Percentiles rank a stretch among this genome's conserved stretches.
These are phyloP conservation scores for Hexactinellida sp. DNA, from an alignment of 37 sponge, comb jelly and placozoan genomes.

Conservation along the genomic window DNA sequence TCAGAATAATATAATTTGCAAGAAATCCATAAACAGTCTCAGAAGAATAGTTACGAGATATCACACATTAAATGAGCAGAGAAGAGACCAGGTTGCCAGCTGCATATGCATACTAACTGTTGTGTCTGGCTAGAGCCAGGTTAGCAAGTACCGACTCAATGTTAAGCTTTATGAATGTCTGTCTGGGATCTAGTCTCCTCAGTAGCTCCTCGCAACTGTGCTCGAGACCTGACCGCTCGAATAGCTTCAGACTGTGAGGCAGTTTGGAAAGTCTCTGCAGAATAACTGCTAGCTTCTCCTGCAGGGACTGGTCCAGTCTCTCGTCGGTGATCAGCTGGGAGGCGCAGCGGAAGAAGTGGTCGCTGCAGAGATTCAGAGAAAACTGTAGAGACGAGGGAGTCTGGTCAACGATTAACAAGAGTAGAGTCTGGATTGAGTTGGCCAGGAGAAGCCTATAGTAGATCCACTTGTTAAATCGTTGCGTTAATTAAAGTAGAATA, in stretches of 20 bases:
- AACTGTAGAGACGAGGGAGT: neutral
- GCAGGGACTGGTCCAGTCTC: neutral
- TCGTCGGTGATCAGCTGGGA: neutral
- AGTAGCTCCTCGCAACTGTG: neutral
- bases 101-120: neutral
- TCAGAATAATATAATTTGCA: neutral
- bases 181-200: neutral
- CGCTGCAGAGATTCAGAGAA: neutral
- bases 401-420: neutral
- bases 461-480: no score
- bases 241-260: neutral
- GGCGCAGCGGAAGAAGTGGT: neutral
- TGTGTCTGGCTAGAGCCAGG: neutral
- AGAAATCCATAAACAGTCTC: neutral
- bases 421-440: neutral
- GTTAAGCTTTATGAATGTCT: neutral
- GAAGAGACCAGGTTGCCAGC: neutral
- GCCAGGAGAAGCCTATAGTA: neutral
- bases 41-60: neutral
- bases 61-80: neutral
- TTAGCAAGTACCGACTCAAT: neutral
- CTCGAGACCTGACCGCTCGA: constrained; percentile 6
- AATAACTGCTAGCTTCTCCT: neutral
- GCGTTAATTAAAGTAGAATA: no score
- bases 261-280: neutral